Conservation (phyloP, 2,888 invertebrate species). For the Rhingia rostrata region DNA sequence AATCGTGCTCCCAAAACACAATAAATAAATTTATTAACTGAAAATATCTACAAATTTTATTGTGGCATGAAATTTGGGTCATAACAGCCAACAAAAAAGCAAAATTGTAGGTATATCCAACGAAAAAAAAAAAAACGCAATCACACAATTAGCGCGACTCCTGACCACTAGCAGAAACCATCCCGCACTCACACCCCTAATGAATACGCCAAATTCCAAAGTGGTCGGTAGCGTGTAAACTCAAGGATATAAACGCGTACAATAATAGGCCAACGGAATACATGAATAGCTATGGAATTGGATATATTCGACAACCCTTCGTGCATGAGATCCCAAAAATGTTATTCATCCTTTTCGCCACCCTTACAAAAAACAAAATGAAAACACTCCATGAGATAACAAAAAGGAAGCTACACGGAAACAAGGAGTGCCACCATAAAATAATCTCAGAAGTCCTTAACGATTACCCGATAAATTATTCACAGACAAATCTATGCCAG, state of each 20-base stretch:
- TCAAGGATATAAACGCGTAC: constrained; percentile 49
- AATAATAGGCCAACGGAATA: constrained; percentile 36
- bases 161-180: constrained; percentile 10
- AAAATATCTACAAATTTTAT: constrained; percentile 52
- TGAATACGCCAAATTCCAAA: constrained; percentile 52
- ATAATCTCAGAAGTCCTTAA: constrained; percentile 66
- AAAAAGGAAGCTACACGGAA: constrained; percentile 13
- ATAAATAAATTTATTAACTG: constrained; percentile 55
- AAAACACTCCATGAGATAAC: constrained; percentile 9
- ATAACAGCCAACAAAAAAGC: constrained; percentile 2
- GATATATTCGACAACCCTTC: constrained; percentile 43
- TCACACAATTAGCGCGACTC: constrained; percentile 58
- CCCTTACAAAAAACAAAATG: neutral
- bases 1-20: constrained; percentile 28
- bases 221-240: constrained; percentile 56
- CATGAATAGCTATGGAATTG: constrained; percentile 30
- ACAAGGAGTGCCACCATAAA: constrained; percentile 48
- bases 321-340: constrained; percentile 29
- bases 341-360: constrained; percentile 28
- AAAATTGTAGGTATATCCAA: neutral
- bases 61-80: constrained; percentile 19
- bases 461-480: constrained; percentile 71
- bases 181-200: neutral
- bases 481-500: constrained; percentile 62
- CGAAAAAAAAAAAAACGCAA: constrained; percentile 51